Conservation (phyloP, 2,888 invertebrate genomes). For the Brachycybe producta region DNA sequence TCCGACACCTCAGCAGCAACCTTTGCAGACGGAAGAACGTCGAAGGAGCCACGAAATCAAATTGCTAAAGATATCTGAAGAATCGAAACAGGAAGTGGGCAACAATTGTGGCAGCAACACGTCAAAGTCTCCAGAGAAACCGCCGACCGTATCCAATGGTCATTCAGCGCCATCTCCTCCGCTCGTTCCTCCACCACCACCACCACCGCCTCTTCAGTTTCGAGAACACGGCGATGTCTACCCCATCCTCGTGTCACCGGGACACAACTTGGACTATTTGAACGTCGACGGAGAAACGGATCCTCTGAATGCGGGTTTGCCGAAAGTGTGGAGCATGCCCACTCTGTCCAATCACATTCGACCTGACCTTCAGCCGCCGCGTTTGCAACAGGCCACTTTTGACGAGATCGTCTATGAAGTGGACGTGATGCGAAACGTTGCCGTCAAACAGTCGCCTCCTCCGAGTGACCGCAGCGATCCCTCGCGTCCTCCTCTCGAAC, state of each 20-base stretch:
- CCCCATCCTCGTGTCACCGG: background rate
- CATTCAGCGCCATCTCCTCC: conserved; percentile 12
- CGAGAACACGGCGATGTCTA: background rate
- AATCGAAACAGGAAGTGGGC: conserved; percentile 33
- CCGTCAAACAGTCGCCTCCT: conserved; percentile 30
- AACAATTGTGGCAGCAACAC: conserved; percentile 23
- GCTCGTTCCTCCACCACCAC: background rate
- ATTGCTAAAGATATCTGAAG: conserved; percentile 41
- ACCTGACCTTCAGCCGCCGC: conserved; percentile 57
- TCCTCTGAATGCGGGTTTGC: conserved; percentile 13
- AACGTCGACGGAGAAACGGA: conserved; percentile 18
- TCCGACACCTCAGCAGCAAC: too few species aligned
- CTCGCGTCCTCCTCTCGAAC: conserved; percentile 7
- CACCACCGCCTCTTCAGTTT: conserved; percentile 4
- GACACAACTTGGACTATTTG: conserved; percentile 16
- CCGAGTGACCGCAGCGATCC: background rate
- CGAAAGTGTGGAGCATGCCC: conserved; percentile 60
- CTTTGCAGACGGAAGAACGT: too few species aligned
- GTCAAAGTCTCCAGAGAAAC: conserved; percentile 17
- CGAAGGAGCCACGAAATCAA: conserved; percentile 9
- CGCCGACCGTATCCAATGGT: conserved; percentile 18
- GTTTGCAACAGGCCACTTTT: conserved; percentile 73
- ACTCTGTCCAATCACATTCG: conserved; percentile 40
- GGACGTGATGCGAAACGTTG: conserved; percentile 69
- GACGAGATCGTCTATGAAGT: conserved; percentile 66